A percentile compares a stretch with the other conserved stretches of the same genome.
Evolutionary conservation across 92 coral and sea anemone genomes (phyloP).

Genomic region (Porites divaricata): DNA sequence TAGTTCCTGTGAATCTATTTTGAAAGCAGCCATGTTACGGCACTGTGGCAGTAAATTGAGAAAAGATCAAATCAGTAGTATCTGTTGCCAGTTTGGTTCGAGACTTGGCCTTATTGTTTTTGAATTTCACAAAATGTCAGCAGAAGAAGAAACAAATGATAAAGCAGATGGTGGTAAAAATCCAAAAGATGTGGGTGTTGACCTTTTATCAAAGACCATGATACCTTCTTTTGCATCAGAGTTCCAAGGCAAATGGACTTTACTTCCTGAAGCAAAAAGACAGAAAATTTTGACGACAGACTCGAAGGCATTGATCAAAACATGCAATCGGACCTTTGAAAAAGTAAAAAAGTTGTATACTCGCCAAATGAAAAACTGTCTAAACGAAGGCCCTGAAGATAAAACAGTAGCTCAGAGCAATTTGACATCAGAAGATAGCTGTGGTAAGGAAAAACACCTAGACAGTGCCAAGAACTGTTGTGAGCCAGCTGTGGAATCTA

Average conservation of each 20-base stretch:
- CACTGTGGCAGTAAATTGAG: slow-evolving; percentile 28
- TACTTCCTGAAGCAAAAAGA: slow-evolving; percentile 40
- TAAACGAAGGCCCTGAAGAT: slow-evolving; percentile 1
- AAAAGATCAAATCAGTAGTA: slow-evolving; percentile 5
- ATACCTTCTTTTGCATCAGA: slow-evolving; percentile 43
- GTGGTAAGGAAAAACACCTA: neutral
- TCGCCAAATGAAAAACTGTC: slow-evolving; percentile 21
- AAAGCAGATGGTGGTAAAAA: slow-evolving; percentile 7
- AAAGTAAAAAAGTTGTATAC: slow-evolving; percentile 24
- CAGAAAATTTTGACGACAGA: slow-evolving; percentile 45
- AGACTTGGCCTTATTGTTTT: slow-evolving; percentile 11
- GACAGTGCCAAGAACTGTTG: neutral
- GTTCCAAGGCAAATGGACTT: slow-evolving; percentile 50
- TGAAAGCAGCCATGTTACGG: slow-evolving; percentile 19
- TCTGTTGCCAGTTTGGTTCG: slow-evolving; percentile 7
- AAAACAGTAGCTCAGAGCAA: neutral
- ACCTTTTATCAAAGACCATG: slow-evolving; percentile 46
- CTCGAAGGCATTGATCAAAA: slow-evolving; percentile 25
- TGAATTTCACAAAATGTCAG: slow-evolving; percentile 12
- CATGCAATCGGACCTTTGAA: slow-evolving; percentile 36
- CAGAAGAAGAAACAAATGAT: neutral
- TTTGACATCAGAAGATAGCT: neutral
- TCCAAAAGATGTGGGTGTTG: slow-evolving; percentile 17
- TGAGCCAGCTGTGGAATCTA: neutral
- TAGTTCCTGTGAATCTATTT: neutral